Conservation (phyloP, 1,140 invertebrate species). For the Anoplophora glabripennis region DNA sequence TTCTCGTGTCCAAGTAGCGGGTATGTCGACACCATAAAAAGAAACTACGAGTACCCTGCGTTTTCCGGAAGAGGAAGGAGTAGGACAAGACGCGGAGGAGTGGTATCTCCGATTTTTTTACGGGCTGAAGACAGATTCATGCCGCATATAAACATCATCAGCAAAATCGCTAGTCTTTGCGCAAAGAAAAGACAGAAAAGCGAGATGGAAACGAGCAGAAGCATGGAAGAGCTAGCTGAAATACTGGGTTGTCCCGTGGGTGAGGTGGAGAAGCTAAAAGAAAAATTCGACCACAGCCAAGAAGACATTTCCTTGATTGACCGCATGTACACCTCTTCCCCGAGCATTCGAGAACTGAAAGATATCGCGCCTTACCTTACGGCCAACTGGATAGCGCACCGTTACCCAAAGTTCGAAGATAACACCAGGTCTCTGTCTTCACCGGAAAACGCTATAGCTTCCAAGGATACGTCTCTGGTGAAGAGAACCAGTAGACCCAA, state of each 20-base stretch:
- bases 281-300: conserved; percentile 62
- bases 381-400: conserved; percentile 73
- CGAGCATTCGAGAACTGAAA: conserved; percentile 71
- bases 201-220: conserved; percentile 44
- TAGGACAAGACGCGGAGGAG: conserved; percentile 53
- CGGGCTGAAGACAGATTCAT: conserved; percentile 70
- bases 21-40: conserved; percentile 59
- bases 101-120: conserved; percentile 58
- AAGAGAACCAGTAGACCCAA: conserved; percentile 44
- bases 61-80: conserved; percentile 50
- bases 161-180: conserved; percentile 69
- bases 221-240: conserved; percentile 43
- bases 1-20: conserved; percentile 49
- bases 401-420: conserved; percentile 63
- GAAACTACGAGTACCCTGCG: conserved; percentile 57
- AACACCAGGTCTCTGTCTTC: conserved; percentile 62
- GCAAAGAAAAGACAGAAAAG: conserved; percentile 42
- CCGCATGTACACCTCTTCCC: conserved; percentile 77
- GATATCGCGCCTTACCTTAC: conserved; percentile 75
- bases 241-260: conserved; percentile 56
- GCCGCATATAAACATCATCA: conserved; percentile 86
- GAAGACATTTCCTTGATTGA: conserved; percentile 65
- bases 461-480: conserved; percentile 38
- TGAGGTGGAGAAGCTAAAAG: conserved; percentile 65
- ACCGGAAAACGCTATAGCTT: conserved; percentile 49